Base-by-base conservation (phyloP, 2,113 vertebrate genomes). In the Coturnix japonica region DNA sequence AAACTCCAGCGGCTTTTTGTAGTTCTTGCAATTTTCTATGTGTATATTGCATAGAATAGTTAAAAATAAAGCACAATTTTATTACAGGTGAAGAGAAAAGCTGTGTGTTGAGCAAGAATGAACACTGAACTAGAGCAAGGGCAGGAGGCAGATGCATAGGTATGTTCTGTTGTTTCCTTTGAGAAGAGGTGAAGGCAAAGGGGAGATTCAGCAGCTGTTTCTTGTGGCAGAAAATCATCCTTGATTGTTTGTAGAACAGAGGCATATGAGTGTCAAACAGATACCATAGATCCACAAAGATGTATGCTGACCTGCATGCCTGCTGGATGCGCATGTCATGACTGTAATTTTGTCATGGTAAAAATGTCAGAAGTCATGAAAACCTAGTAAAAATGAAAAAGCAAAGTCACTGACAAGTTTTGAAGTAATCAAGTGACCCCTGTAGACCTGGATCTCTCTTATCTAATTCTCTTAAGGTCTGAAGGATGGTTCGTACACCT, bases 161-260 rank as follows among this genome's bases (percentile, higher is more conserved):
- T 85, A 7, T 51, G 33, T 72, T 81, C 46, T 90, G 61, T 11
- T 65, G 69, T 80, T 95, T 91, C 78, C 85, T 90, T 73, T 90
- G 69, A 96, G 89, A n/a, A 90, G 88, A 93, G 88, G 73, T 67
- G 82, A 95, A 96, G 90, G 87, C 57, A 78, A 79, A 94, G 74
- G 81, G 74, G 82, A 94, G 61, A 77, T 83, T 95, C 92, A 93
- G 92, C 46, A 80, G 82, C 87, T 95, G 64, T 81, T 96, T 81
- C 88, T 91, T 94, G 83, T 94, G 92, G 89, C 93, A 96, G 95
- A 96, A 96, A 97, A 97, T 96, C 81, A 80, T 82, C 83, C 92
- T 86, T 93, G 92, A 95, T 93, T 94, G 82, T 96, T 90, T 96
- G 87, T 28, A 25, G 73, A 89, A 49, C 46, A 59, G 92, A 93